Evolutionary conservation across 2,888 invertebrate genomes (phyloP), one percentile per base, ranked within the genome.

Genomic region (Bursaphelenchus okinawaensis): DNA sequence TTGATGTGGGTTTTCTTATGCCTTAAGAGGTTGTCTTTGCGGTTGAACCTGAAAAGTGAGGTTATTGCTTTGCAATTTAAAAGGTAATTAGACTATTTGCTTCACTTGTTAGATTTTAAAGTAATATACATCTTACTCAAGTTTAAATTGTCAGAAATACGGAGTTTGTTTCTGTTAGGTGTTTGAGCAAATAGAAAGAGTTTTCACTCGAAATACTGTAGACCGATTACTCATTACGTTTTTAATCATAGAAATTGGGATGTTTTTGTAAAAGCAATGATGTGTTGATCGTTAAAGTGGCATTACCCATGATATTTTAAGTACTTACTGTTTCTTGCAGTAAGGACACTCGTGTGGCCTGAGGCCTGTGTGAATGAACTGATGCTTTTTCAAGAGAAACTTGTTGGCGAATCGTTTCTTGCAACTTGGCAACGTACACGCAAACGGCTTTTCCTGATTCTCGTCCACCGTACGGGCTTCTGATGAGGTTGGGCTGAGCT

Each of bases 361-460:
- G 19, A 78, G 74, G 20, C 82, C 82, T 20, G 81, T 83, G 67
- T 82, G 82, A 61, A 82, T 82, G 70, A 83, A 82, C 68, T 75
- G 74, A 68, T 82, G 82, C 69, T 82, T 82, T 64, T 82, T 82
- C 22, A 82, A 70, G 26, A 82, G 69, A 62, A 82, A 82, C 59
- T 82, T 82, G 75, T 82, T 82, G 40, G 80, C 76, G 67, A 82
- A 82, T 8, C 79, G 69, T 64, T 82, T 82, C 7, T 70, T 62
- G 59, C 82, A 82, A 65, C 80, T 79, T 51, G 70, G 65, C 56
- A 78, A 76, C 23, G 68, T 63, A 52, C 82, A 82, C 7, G 70
- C 66, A 68, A 75, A 79, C 22, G 78, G 81, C 66, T 83, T 82
- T 24, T 79, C 81, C n/a, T 40, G 40, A 4, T 40, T 40, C 40